Base-by-base conservation (phyloP, 2,113 vertebrate genomes). In the Agapornis roseicollis region DNA sequence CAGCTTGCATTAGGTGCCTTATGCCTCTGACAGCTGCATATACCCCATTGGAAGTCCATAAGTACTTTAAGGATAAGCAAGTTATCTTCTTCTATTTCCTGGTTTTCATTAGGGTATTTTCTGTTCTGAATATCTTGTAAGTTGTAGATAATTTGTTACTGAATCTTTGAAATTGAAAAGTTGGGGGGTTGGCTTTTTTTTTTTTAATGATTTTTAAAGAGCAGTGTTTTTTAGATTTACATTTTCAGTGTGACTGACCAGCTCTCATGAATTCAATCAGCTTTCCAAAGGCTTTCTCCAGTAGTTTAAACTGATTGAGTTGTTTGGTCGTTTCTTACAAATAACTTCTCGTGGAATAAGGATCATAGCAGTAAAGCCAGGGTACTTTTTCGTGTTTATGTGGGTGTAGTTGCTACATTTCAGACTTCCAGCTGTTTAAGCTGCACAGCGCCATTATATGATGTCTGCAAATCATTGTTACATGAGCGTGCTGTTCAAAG, bases 391-490 rank as follows among this genome's bases (percentile, higher is more conserved):
- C 33, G 53, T 88, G 82, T 88, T 93, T 91, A 19, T 71, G 68
- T 1, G 53, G 66, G 44, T 91, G 70, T 80, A 88, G 79, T 70
- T 93, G 71, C 85, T 72, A 25, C 65, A 25, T 88, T 80, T 85
- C 93, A 93, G 71, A 44, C 70, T 55, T 72, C 39, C 69, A 94
- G 88, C 82, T 92, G 92, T 94, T 86, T 68, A 55, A 86, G 88
- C 55, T 77, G 60, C 4, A 4, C 42, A 22, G 61, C 3, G 74
- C 72, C 71, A n/a, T 88, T 91, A 65, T 5, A 78, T 0, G 7
- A 56, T 25, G 60, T 41, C 76, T 90, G 80, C 69, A 86, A 73
- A 84, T 61, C 16, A 39, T 49, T 74, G n/a, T 31, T 33, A 27
- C 20, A 3, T 42, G 44, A 46, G 25, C 0, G 19, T 66, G 85